A percentile compares a stretch with the other conserved stretches of the same genome.
These are phyloP conservation scores for Olivierus martensii DNA, from an alignment of 1,140 invertebrate genomes.

Conservation along the genomic window DNA sequence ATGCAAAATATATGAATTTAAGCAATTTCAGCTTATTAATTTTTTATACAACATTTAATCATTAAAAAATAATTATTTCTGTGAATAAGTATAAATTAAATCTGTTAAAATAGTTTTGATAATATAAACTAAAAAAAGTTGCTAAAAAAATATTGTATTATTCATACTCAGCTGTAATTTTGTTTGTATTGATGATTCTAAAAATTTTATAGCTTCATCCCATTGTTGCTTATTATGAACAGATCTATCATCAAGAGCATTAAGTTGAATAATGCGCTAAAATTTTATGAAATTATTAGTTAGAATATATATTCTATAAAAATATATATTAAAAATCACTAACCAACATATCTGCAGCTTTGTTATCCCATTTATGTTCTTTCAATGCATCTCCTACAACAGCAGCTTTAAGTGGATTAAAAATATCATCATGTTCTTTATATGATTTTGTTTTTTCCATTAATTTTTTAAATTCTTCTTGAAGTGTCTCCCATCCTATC, in stretches of 20 bases:
- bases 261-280: conserved; percentile 86
- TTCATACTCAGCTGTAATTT: conserved; percentile 45
- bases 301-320: too few relatives aligned
- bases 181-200: conserved; percentile 67
- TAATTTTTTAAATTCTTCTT: conserved; percentile 69
- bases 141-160: conserved; percentile 4
- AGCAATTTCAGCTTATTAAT: too few relatives aligned
- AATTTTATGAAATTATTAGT: too few relatives aligned
- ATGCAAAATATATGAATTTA: too few relatives aligned
- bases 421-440: conserved; percentile 71
- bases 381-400: conserved; percentile 74
- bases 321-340: too few relatives aligned
- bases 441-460: conserved; percentile 54
- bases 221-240: conserved; percentile 85
- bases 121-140: too few relatives aligned
- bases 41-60: too few relatives aligned
- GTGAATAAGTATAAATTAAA: too few relatives aligned
- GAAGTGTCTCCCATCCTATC: conserved; percentile 74
- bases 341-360: conserved; percentile 46
- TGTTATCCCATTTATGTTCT: conserved; percentile 86
- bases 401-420: conserved; percentile 73
- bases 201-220: conserved; percentile 81
- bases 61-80: too few relatives aligned
- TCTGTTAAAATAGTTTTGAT: too few relatives aligned
- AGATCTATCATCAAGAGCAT: conserved; percentile 82